Percentiles rank a stretch among this genome's conserved stretches.
phyloP scores from a whole-genome alignment of 2,113 vertebrate genomes.

The Coturnix japonica region DNA sequence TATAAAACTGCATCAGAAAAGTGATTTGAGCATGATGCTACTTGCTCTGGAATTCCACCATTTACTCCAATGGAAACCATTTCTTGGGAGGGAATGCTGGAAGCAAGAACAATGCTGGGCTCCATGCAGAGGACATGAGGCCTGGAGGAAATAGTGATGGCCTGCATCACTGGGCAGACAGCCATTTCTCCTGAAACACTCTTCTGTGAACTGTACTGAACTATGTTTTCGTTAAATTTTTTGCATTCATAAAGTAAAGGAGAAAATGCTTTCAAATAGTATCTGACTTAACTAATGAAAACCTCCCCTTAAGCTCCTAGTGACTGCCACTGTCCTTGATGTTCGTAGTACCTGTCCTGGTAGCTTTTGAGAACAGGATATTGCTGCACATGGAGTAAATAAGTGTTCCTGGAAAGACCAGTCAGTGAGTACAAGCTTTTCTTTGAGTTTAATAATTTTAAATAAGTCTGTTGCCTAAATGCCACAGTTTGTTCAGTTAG shows the following conservation, averaged over 20 bases:
- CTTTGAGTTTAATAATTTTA: too few relatives aligned
- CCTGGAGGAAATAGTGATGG: background rate
- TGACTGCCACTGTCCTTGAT: background rate
- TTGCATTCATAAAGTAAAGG: background rate
- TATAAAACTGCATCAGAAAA: background rate
- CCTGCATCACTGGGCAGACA: background rate
- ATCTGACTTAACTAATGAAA: background rate
- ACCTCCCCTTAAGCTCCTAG: background rate
- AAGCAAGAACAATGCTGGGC: too few relatives aligned
- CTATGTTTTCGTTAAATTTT: background rate
- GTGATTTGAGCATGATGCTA: background rate
- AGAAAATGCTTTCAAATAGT: background rate
- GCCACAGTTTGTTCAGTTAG: too few relatives aligned
- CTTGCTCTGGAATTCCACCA: background rate
- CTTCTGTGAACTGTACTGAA: background rate
- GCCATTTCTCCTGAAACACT: background rate
- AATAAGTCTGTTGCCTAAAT: too few relatives aligned
- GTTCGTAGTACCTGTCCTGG: rapidly evolving
- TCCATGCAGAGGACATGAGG: rapidly evolving
- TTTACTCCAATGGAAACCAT: background rate
- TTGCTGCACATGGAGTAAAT: background rate
- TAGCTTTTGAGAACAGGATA: background rate
- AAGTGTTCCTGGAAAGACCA: background rate
- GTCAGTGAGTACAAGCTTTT: too few relatives aligned
- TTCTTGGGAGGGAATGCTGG: background rate